phyloP scores from a whole-genome alignment of 2,888 invertebrate genomes.

The Macrosiphum euphorbiae region DNA sequence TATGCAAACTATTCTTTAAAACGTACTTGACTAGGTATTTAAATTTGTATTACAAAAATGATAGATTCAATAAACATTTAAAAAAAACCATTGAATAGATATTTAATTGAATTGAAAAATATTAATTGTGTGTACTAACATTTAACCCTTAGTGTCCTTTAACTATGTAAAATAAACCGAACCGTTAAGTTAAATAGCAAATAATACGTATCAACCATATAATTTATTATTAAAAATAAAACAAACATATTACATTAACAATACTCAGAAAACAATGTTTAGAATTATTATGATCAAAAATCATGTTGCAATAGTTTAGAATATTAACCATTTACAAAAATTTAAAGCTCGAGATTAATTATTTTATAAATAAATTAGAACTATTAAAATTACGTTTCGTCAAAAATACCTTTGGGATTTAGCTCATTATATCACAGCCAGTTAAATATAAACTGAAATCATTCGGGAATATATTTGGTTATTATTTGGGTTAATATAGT shows the following conservation, averaged over 20 bases:
- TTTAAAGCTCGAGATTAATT: slow-evolving; percentile 43
- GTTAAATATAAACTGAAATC: slow-evolving; percentile 41
- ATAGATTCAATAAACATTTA: not conserved
- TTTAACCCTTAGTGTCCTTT: slow-evolving; percentile 54
- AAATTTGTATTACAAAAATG: slow-evolving; percentile 10
- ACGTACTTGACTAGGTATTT: not conserved
- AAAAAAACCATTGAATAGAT: not conserved
- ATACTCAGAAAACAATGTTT: slow-evolving; percentile 5
- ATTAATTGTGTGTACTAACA: not conserved
- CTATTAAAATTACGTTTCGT: slow-evolving; percentile 16
- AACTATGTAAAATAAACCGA: slow-evolving; percentile 13
- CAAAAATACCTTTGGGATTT: slow-evolving; percentile 56
- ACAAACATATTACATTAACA: not conserved
- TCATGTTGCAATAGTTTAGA: slow-evolving; percentile 44
- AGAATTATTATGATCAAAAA: slow-evolving; percentile 27
- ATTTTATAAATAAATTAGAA: slow-evolving; percentile 37
- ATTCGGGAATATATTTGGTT: slow-evolving; percentile 39
- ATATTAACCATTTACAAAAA: not conserved
- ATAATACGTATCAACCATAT: not conserved
- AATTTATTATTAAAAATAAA: not conserved
- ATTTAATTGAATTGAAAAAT: slow-evolving; percentile 15
- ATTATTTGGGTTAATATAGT: not conserved
- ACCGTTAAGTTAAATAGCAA: slow-evolving; percentile 7
- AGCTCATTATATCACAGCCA: slow-evolving; percentile 58
- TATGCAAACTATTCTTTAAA: not conserved